Evolutionary conservation across 2,113 vertebrate genomes (phyloP).

Genomic region (Pachycephala philippinensis): DNA sequence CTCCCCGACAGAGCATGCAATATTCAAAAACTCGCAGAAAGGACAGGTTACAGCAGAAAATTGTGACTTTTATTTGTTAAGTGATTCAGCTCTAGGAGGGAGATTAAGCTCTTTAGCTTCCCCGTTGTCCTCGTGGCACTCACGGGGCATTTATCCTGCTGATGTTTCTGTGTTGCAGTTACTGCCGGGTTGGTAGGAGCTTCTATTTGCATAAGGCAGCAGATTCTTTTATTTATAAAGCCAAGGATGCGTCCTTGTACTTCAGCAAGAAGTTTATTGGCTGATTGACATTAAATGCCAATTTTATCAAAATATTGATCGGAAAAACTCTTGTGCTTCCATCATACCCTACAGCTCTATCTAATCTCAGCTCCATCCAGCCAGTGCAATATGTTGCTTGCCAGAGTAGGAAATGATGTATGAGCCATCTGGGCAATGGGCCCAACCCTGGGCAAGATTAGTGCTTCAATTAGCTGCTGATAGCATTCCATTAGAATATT

Average conservation of each 20-base stretch:
- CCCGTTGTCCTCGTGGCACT: background rate
- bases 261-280: background rate
- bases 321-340: background rate
- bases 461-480: constrained; percentile 74
- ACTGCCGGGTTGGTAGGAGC: background rate
- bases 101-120: background rate
- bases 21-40: background rate
- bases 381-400: constrained; percentile 44
- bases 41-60: background rate
- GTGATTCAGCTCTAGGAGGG: background rate
- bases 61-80: background rate
- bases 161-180: background rate
- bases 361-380: constrained; percentile 22
- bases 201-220: background rate
- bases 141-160: background rate
- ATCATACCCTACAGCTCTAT: background rate
- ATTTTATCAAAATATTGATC: constrained; percentile 62
- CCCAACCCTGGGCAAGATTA: constrained; percentile 70
- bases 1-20: background rate
- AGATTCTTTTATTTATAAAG: constrained; percentile 4
- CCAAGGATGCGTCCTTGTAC: background rate
- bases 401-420: constrained; percentile 71
- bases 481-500: constrained; percentile 72
- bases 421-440: constrained; percentile 69
- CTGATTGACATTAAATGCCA: constrained; percentile 24